A percentile compares a stretch with the other conserved stretches of the same genome.
Evolutionary conservation across 2,888 invertebrate species (phyloP).

Genomic region (Caenorhabditis sp.): DNA sequence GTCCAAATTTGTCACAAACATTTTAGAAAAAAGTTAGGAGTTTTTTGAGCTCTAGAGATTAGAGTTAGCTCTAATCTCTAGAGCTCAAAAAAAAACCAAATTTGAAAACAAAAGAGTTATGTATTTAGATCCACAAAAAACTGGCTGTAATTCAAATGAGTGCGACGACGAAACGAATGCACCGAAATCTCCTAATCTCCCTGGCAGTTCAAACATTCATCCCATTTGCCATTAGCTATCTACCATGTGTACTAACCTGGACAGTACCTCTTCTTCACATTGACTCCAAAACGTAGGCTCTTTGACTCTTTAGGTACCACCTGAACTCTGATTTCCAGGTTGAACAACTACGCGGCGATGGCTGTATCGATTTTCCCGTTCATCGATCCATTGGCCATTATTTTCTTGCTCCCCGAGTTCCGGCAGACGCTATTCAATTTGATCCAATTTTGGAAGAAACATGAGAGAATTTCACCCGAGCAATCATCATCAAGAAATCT

Average conservation of each 20-base stretch:
- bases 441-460: background rate
- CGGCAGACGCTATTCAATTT: background rate
- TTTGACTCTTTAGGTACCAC: background rate
- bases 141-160: slow-evolving; percentile 27
- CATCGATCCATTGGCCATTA: slow-evolving; percentile 2
- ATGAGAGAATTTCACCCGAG: too few relatives aligned
- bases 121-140: slow-evolving; percentile 32
- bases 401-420: background rate
- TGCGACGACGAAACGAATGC: slow-evolving; percentile 33
- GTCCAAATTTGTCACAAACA: too few relatives aligned
- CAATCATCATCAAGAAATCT: too few relatives aligned
- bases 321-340: slow-evolving; percentile 7
- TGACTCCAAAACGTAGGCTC: slow-evolving; percentile 20
- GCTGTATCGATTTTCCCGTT: slow-evolving; percentile 20
- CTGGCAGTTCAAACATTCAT: slow-evolving; percentile 34
- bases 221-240: slow-evolving; percentile 31
- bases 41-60: too few relatives aligned
- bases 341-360: slow-evolving; percentile 32
- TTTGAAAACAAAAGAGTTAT: too few relatives aligned
- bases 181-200: slow-evolving; percentile 26
- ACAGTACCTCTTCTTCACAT: slow-evolving; percentile 30
- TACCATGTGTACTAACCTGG: slow-evolving; percentile 36
- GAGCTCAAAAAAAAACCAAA: too few relatives aligned
- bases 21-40: too few relatives aligned
- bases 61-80: too few relatives aligned